Percentiles rank a stretch among this genome's conserved stretches.
Conservation (phyloP, 2,113 vertebrate species). For the Prunella fulvescens region DNA sequence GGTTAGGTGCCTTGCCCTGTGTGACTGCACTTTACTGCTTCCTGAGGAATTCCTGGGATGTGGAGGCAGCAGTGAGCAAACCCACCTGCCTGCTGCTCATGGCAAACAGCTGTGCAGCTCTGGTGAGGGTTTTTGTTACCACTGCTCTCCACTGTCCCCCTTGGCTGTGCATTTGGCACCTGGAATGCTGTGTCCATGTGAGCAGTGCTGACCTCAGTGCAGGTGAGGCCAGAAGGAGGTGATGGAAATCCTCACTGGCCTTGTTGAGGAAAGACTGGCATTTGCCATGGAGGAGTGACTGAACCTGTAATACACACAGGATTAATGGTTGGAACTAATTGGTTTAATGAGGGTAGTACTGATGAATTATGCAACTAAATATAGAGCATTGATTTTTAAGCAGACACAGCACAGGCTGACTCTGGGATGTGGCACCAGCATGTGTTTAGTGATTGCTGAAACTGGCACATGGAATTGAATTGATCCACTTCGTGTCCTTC, state of each 20-base stretch:
- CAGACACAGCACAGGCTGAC: neutral
- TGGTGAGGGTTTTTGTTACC: neutral
- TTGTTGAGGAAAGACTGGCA: neutral
- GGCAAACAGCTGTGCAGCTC: neutral
- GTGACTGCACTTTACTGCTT: neutral
- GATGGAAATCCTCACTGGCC: neutral
- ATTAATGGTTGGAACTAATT: constrained; percentile 4
- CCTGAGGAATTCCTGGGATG: neutral
- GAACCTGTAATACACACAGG: neutral
- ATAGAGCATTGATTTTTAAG: neutral
- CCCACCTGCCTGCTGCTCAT: neutral
- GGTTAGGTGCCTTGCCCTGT: neutral
- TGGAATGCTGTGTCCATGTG: neutral
- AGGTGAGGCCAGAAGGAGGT: neutral
- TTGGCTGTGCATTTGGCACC: neutral
- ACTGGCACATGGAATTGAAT: neutral
- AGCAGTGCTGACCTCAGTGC: neutral
- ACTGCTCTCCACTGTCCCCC: neutral
- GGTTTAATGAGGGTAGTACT: constrained; percentile 4
- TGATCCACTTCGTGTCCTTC: neutral
- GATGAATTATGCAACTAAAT: neutral
- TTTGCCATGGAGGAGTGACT: neutral
- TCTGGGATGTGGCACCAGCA: neutral
- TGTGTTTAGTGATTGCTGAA: neutral
- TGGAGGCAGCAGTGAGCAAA: neutral